A percentile compares a stretch with the other conserved stretches of the same genome.
Evolutionary conservation across 2,113 vertebrate genomes (phyloP).

Genomic region (Patagioenas fasciata): DNA sequence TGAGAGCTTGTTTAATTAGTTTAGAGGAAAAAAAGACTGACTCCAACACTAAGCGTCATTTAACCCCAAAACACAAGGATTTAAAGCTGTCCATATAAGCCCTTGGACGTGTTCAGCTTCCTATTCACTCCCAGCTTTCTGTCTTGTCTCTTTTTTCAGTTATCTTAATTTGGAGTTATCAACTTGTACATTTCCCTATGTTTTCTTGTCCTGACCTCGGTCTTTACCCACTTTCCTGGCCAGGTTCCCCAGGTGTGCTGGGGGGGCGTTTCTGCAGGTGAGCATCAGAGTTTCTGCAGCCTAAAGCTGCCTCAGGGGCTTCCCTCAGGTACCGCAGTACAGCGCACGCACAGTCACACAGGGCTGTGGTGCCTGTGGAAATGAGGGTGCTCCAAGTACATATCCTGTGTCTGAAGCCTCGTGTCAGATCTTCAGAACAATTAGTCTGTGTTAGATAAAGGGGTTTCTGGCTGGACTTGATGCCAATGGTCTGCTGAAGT

Average conservation of each 20-base stretch:
- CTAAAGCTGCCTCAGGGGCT: not conserved
- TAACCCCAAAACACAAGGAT: not conserved
- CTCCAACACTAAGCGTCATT: not conserved
- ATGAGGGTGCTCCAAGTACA: not conserved
- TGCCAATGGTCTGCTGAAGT: not conserved
- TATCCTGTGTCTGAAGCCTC: not conserved
- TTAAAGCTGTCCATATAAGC: not conserved
- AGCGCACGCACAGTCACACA: not conserved
- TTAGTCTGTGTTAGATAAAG: too few species aligned
- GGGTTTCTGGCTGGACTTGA: not conserved
- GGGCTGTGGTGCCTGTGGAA: not conserved
- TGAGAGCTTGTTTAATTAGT: not conserved
- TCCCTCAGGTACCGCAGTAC: rapidly evolving
- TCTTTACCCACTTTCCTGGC: not conserved
- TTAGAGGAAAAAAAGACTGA: not conserved
- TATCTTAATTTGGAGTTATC: not conserved
- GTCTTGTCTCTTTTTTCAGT: not conserved
- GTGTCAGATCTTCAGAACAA: rapidly evolving
- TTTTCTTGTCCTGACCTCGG: not conserved
- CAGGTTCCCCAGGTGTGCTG: rapidly evolving
- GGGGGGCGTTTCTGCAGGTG: not conserved
- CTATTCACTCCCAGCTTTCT: rapidly evolving
- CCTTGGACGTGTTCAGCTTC: not conserved
- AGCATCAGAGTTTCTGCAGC: too few species aligned
- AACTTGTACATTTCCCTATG: rapidly evolving